phyloP scores from a whole-genome alignment of 1,140 invertebrate species.

The Lordiphosa mommai region DNA sequence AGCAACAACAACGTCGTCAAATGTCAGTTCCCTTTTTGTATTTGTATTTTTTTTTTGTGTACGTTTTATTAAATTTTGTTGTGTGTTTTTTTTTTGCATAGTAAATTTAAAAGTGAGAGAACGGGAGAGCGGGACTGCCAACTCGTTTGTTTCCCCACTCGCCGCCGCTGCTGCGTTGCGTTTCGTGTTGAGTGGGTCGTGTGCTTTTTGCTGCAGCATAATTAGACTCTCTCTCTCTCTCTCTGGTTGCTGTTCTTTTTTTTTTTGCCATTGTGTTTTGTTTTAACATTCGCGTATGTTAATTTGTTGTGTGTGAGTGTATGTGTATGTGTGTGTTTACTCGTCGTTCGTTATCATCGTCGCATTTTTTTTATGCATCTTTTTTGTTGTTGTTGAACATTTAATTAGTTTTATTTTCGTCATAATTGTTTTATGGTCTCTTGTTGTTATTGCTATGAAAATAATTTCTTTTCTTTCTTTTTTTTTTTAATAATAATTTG shows the following conservation, averaged over 20 bases:
- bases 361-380: slow-evolving; percentile 28
- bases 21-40: slow-evolving; percentile 61
- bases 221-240: slow-evolving; percentile 24
- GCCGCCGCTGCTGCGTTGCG: slow-evolving; percentile 10
- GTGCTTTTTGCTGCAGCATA: slow-evolving; percentile 28
- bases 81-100: slow-evolving; percentile 29
- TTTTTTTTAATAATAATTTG: too few species aligned
- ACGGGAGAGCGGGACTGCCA: slow-evolving; percentile 10
- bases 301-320: slow-evolving; percentile 16
- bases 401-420: slow-evolving; percentile 19
- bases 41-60: slow-evolving; percentile 43
- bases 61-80: slow-evolving; percentile 41
- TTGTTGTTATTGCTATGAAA: neutral
- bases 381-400: slow-evolving; percentile 14
- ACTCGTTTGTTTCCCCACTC: slow-evolving; percentile 29
- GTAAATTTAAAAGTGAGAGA: slow-evolving; percentile 14
- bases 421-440: neutral
- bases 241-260: slow-evolving; percentile 2
- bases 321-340: slow-evolving; percentile 1
- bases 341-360: slow-evolving; percentile 40
- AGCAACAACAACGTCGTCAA: slow-evolving; percentile 46
- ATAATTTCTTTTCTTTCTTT: neutral
- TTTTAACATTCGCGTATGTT: slow-evolving; percentile 36
- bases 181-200: slow-evolving; percentile 16
- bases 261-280: slow-evolving; percentile 34